Base-by-base conservation (phyloP, 64 coral and sea anemone genomes). In the Dendrophyllia cribrosa region DNA sequence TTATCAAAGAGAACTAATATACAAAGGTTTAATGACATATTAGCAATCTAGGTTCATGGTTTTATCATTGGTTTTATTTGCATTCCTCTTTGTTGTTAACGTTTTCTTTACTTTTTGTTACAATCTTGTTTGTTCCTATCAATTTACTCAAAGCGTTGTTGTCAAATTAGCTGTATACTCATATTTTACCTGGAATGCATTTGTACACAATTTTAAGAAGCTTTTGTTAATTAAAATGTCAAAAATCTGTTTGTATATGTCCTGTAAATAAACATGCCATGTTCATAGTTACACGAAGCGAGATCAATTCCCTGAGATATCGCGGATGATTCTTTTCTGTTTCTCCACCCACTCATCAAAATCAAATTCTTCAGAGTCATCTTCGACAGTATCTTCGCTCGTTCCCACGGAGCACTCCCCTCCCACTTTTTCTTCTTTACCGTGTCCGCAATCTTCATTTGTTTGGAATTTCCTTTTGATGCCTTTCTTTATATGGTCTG, bases 101-200 rank as follows among this genome's bases (percentile, higher is more conserved):
- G 66, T 70, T 70, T 70, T 70, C 66, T 70, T 70, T 70, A 24
- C 66, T 70, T 70, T 70, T 70, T 70, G 66, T 70, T 70, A 70
- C 66, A 70, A 70, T 20, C 66, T 70, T 70, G 66, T 70, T 70
- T 70, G 66, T 34, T 34, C 34, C 34, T 34, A 34, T 2, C 34
- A 34, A 34, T 34, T 70, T 70, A 70, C 20, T 70, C 66, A 70
- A 70, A 70, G 66, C 66, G 66, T 70, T 70, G 66, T 70, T 70
- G 66, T 20, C 34, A 70, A 70, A 70, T 70, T 70, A 70, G 66
- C 66, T 70, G 66, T 70, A 70, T 70, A 70, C 66, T 70, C 66
- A 70, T 70, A 70, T 70, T 70, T 70, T 70, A 70, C 66, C 66
- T 70, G 66, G 66, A 70, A 70, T 70, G 66, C 66, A 70, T 70